phyloP scores from a whole-genome alignment of 2,113 vertebrate genomes.

The Haemorhous mexicanus region DNA sequence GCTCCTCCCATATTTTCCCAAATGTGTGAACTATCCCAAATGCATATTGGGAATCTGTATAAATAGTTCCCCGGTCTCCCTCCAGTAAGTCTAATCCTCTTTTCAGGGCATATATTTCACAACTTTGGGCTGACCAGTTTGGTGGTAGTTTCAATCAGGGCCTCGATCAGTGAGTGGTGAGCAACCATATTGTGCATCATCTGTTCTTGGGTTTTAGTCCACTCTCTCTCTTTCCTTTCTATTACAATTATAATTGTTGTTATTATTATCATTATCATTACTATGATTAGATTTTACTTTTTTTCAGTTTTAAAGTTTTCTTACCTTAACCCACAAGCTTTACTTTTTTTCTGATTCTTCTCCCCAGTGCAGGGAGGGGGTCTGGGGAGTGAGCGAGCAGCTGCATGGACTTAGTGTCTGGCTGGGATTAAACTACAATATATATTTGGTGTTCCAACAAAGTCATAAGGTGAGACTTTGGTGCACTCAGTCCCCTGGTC shows the following conservation, averaged over 20 bases:
- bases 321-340: background rate
- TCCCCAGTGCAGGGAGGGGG: background rate
- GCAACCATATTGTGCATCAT: background rate
- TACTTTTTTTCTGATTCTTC: background rate
- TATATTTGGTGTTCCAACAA: background rate
- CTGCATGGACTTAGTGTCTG: background rate
- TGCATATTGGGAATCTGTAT: too few species aligned
- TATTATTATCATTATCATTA: background rate
- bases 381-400: background rate
- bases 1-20: too few species aligned
- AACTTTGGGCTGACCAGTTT: too few species aligned
- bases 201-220: background rate
- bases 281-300: background rate
- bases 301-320: background rate
- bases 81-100: too few species aligned
- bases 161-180: background rate
- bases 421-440: background rate
- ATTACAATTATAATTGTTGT: background rate
- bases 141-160: too few species aligned
- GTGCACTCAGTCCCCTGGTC: background rate
- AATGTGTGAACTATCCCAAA: too few species aligned
- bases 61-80: too few species aligned
- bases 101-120: too few species aligned
- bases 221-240: background rate
- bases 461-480: background rate